phyloP scores from a whole-genome alignment of 2,888 invertebrate species.

The Cryptocheilus praepositus region DNA sequence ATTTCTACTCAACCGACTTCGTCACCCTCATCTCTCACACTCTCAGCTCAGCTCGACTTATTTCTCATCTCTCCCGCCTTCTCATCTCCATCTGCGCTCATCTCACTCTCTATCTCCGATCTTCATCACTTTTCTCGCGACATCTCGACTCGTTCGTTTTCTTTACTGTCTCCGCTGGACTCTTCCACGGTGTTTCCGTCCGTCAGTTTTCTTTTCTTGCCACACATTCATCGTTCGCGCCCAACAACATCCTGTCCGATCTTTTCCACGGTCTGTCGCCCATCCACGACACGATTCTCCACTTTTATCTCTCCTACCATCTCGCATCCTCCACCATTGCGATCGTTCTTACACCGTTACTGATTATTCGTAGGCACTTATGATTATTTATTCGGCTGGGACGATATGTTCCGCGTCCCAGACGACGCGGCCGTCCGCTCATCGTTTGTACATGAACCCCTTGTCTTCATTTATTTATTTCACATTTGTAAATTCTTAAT shows the following conservation, averaged over 20 bases:
- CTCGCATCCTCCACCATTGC: conserved; percentile 6
- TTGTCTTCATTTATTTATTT: conserved; percentile 43
- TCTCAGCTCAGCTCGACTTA: no score
- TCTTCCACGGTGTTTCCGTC: conserved; percentile 3
- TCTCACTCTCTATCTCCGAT: conserved; percentile 17
- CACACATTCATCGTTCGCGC: not conserved
- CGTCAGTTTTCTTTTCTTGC: not conserved
- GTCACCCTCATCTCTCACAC: no score
- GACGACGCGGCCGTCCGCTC: not conserved
- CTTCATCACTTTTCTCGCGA: conserved; percentile 17
- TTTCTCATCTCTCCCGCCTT: no score
- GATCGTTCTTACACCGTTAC: conserved; percentile 9
- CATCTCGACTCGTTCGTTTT: conserved; percentile 30
- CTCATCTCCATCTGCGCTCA: no score
- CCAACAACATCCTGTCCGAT: not conserved
- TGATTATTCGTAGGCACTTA: conserved; percentile 8
- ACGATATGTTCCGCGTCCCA: not conserved
- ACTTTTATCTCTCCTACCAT: conserved; percentile 3
- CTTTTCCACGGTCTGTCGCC: not conserved
- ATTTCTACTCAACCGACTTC: no score
- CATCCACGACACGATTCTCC: not conserved
- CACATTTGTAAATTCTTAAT: conserved; percentile 48
- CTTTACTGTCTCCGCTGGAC: not conserved
- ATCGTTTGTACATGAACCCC: conserved; percentile 38
- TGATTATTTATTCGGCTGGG: conserved; percentile 17